Evolutionary conservation across 2,113 vertebrate genomes (phyloP).

Genomic region (Pseudolaguvia tuberculata): DNA sequence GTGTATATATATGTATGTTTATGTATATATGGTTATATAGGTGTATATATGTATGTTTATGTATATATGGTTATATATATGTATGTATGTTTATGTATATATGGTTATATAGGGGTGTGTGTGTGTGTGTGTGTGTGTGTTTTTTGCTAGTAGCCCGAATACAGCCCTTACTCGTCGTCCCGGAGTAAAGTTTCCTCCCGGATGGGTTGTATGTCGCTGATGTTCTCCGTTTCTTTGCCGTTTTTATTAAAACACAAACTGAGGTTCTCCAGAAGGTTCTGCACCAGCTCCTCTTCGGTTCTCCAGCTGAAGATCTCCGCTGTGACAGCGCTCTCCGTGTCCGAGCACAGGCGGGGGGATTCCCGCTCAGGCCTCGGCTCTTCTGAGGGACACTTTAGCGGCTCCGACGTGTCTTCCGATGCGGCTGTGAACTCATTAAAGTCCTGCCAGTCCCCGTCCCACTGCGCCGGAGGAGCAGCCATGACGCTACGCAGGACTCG

Average conservation of each 20-base stretch:
- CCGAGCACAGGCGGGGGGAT: conserved; percentile 50
- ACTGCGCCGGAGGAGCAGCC: conserved; percentile 83
- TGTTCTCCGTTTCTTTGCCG: conserved; percentile 70
- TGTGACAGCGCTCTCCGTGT: conserved; percentile 69
- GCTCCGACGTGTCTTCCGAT: conserved; percentile 59
- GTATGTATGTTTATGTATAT: no score
- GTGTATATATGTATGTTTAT: no score
- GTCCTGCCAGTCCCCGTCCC: conserved; percentile 96
- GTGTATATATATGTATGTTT: no score
- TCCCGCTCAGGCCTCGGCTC: conserved; percentile 63
- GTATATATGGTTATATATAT: no score
- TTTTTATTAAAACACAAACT: conserved; percentile 83
- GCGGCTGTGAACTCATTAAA: conserved; percentile 90
- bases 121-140: no score
- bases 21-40: no score
- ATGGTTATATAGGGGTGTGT: no score
- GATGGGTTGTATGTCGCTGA: conserved; percentile 77
- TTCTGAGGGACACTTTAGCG: conserved; percentile 66
- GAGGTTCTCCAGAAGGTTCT: conserved; percentile 74
- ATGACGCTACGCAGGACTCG: conserved; percentile 62
- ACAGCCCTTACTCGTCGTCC: conserved; percentile 79
- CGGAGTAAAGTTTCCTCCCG: conserved; percentile 81
- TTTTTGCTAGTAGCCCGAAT: no score
- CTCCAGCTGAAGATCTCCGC: conserved; percentile 58
- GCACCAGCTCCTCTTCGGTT: conserved; percentile 53